These are phyloP conservation scores for Acheta domesticus DNA, from an alignment of 2,888 invertebrate species.

Conservation along the genomic window DNA sequence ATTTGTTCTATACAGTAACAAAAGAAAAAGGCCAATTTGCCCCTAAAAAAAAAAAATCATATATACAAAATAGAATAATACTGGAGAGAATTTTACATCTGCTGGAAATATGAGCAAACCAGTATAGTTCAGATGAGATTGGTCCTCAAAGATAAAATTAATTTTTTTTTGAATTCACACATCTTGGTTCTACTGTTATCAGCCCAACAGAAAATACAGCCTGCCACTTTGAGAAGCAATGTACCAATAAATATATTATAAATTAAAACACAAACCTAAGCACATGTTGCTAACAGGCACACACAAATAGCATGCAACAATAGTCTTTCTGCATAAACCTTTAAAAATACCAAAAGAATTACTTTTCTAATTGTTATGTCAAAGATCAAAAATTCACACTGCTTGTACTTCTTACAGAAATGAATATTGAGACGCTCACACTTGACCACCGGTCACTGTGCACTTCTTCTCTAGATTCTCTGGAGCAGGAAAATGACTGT, in stretches of 20 bases:
- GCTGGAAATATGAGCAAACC: background rate
- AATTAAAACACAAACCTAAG: background rate
- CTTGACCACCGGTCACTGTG: conserved; percentile 32
- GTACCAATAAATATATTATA: conserved; percentile 6
- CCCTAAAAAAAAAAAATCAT: background rate
- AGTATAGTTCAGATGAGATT: background rate
- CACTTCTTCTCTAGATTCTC: conserved; percentile 35
- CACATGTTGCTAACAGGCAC: background rate
- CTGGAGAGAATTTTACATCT: background rate
- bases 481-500: conserved; percentile 28
- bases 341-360: conserved; percentile 18
- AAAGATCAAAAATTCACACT: no score
- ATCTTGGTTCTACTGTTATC: background rate
- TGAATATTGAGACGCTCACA: background rate
- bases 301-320: background rate
- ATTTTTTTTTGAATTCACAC: background rate
- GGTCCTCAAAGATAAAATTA: background rate
- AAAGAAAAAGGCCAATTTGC: background rate
- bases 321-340: background rate
- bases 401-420: no score
- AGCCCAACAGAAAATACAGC: background rate
- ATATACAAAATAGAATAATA: background rate
- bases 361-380: background rate
- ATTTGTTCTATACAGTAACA: background rate
- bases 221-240: background rate